Evolutionary conservation across 2,888 invertebrate genomes (phyloP).

Genomic region (Leucania comma): DNA sequence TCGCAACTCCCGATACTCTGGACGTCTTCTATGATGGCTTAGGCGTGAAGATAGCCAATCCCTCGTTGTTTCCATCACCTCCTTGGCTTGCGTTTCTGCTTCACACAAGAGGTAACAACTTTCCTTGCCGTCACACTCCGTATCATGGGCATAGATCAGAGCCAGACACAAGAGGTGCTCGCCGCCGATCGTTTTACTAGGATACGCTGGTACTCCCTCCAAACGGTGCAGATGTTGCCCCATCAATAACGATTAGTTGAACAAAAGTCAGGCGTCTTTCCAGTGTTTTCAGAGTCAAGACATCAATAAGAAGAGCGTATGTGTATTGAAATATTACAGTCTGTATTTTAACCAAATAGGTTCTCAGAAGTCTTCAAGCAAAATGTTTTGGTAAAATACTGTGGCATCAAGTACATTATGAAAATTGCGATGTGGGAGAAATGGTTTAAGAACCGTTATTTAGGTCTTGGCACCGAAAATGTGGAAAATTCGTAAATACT

Average conservation of each 20-base stretch:
- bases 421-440: conserved; percentile 14
- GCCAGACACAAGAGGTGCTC: too few relatives aligned
- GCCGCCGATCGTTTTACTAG: too few relatives aligned
- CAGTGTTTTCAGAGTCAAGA: conserved; percentile 43
- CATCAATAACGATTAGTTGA: conserved; percentile 29
- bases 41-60: too few relatives aligned
- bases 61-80: too few relatives aligned
- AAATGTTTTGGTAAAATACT: conserved; percentile 38
- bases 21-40: too few relatives aligned
- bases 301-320: conserved; percentile 34
- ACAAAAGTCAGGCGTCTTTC: conserved; percentile 49
- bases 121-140: too few relatives aligned
- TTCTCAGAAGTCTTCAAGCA: conserved; percentile 14
- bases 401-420: conserved; percentile 10
- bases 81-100: too few relatives aligned
- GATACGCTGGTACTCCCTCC: too few relatives aligned
- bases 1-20: too few relatives aligned
- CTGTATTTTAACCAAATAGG: conserved; percentile 39
- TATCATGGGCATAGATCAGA: too few relatives aligned
- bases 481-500: conserved; percentile 11
- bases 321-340: conserved; percentile 24
- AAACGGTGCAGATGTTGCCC: background rate
- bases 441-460: conserved; percentile 20
- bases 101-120: too few relatives aligned
- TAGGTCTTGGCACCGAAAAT: conserved; percentile 5